phyloP scores from a whole-genome alignment of 2,113 vertebrate species.

The Pithys albifrons region DNA sequence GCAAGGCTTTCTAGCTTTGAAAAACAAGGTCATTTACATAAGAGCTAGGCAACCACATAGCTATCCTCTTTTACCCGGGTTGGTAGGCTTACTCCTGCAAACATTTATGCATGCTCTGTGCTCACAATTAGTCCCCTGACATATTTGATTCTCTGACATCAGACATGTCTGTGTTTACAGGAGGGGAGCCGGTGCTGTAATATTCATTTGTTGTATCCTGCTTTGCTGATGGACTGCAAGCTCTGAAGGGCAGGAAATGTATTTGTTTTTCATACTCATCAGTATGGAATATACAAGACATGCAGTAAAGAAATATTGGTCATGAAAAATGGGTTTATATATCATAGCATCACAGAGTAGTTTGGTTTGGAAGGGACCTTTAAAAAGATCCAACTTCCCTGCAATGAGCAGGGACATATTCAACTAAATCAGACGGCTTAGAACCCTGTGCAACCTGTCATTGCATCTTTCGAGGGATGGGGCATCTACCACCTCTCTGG shows the following conservation, averaged over 20 bases:
- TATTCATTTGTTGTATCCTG: neutral
- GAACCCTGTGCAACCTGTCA: neutral
- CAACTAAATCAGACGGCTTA: neutral
- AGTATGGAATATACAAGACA: neutral
- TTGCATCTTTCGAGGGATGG: neutral
- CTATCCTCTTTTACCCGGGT: constrained; percentile 20
- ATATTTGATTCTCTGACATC: neutral
- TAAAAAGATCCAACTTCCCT: neutral
- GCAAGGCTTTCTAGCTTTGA: constrained; percentile 64
- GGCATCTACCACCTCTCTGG: neutral
- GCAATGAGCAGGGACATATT: neutral
- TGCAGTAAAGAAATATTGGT: neutral
- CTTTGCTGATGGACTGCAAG: neutral
- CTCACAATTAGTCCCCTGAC: neutral
- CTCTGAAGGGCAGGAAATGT: neutral
- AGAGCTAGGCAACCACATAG: neutral
- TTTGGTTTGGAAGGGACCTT: neutral
- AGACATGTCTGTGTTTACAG: neutral
- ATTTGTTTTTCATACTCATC: neutral
- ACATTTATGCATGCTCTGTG: neutral
- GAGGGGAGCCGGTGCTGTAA: neutral
- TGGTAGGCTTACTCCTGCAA: constrained; percentile 12
- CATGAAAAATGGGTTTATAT: neutral
- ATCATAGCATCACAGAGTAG: neutral
- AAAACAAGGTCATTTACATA: constrained; percentile 69